Percentiles rank a stretch among this genome's conserved stretches.
phyloP scores from a whole-genome alignment of 2,888 invertebrate genomes.

The Adelphocoris suturalis region DNA sequence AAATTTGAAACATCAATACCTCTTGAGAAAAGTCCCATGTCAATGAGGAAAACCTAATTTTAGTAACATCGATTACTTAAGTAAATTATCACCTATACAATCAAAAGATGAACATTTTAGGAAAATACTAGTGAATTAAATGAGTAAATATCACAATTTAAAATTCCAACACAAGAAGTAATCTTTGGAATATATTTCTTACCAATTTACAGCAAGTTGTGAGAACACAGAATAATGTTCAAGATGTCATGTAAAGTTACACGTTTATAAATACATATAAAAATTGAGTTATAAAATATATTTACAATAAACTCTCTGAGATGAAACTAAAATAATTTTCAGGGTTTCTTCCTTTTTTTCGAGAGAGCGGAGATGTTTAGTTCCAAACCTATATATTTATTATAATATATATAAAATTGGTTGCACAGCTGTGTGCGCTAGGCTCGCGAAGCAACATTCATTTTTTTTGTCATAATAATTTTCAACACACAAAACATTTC shows the following conservation, averaged over 20 bases:
- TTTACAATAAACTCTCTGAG: slow-evolving; percentile 67
- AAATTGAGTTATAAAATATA: slow-evolving; percentile 70
- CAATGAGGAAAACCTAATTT: slow-evolving; percentile 50
- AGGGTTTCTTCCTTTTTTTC: not conserved
- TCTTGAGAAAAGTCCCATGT: not conserved
- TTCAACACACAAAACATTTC: slow-evolving; percentile 34
- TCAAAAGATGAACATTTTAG: slow-evolving; percentile 11
- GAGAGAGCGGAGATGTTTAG: slow-evolving; percentile 28
- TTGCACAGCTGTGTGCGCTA: slow-evolving; percentile 22
- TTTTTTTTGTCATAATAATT: not conserved
- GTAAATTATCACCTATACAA: slow-evolving; percentile 34
- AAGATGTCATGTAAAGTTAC: slow-evolving; percentile 61
- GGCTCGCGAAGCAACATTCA: slow-evolving; percentile 44
- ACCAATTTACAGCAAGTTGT: slow-evolving; percentile 33
- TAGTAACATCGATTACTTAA: slow-evolving; percentile 48
- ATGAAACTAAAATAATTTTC: slow-evolving; percentile 57
- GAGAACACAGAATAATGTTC: slow-evolving; percentile 44
- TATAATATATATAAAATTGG: not conserved
- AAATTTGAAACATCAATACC: slow-evolving; percentile 42
- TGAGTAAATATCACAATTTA: slow-evolving; percentile 66
- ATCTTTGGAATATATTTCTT: slow-evolving; percentile 62
- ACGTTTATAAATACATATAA: slow-evolving; percentile 67
- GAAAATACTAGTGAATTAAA: slow-evolving; percentile 57
- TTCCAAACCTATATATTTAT: not conserved
- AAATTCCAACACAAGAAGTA: slow-evolving; percentile 61